phyloP scores from a whole-genome alignment of 2,113 vertebrate species.

The Saimiri boliviensis region DNA sequence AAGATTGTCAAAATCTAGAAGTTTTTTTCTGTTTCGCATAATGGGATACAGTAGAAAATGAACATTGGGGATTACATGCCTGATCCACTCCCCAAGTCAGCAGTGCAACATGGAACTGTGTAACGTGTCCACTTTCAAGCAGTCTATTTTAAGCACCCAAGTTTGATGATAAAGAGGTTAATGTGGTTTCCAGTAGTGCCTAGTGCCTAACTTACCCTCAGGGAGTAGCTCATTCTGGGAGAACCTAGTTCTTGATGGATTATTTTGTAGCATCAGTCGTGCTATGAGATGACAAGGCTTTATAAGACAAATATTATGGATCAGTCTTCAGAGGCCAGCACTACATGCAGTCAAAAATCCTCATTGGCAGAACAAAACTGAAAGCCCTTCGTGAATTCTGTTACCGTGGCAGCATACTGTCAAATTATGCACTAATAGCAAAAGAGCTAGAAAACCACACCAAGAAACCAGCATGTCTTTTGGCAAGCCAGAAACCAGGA shows the following conservation, averaged over 20 bases:
- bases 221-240: slow-evolving; percentile 25
- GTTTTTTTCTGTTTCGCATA: neutral
- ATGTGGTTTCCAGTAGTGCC: slow-evolving; percentile 11
- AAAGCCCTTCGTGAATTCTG: slow-evolving; percentile 69
- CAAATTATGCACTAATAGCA: slow-evolving; percentile 65
- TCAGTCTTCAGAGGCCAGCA: slow-evolving; percentile 58
- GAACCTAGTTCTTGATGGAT: slow-evolving; percentile 57
- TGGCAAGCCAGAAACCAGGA: slow-evolving; percentile 47
- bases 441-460: slow-evolving; percentile 61
- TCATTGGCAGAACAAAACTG: slow-evolving; percentile 71
- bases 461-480: slow-evolving; percentile 65
- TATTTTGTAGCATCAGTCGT: slow-evolving; percentile 55
- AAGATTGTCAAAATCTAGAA: neutral
- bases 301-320: slow-evolving; percentile 65
- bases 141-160: slow-evolving; percentile 57
- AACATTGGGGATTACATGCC: neutral
- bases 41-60: neutral
- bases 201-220: neutral
- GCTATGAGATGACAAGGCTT: slow-evolving; percentile 55
- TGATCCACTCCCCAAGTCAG: neutral
- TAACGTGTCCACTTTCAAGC: neutral
- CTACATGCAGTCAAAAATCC: slow-evolving; percentile 51
- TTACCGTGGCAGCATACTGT: slow-evolving; percentile 64
- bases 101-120: neutral
- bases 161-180: slow-evolving; percentile 15